phyloP scores from a whole-genome alignment of 2,113 vertebrate genomes.

The Macaca nemestrina region DNA sequence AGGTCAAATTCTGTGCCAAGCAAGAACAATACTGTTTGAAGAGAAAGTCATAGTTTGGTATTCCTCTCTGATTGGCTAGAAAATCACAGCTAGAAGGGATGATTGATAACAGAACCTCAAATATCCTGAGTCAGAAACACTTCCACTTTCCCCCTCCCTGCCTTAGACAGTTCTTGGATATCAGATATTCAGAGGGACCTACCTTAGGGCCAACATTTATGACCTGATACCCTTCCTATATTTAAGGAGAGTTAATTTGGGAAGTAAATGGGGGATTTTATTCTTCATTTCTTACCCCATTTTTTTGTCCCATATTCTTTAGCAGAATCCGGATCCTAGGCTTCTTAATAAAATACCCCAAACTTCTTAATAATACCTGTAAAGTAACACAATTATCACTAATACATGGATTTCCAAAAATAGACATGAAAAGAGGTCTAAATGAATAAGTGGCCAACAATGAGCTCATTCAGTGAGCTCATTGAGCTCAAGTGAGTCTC shows the following conservation, averaged over 20 bases:
- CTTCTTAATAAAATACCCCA: neutral
- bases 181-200: neutral
- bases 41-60: neutral
- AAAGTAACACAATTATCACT: neutral
- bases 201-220: neutral
- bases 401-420: neutral
- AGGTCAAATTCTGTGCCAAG: neutral
- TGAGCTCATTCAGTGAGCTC: neutral
- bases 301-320: neutral
- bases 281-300: neutral
- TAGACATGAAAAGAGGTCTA: neutral
- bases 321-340: neutral
- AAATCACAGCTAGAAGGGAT: neutral
- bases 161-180: neutral
- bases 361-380: slow-evolving; percentile 6
- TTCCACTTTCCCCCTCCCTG: accelerated
- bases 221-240: neutral
- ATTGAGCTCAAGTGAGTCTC: neutral
- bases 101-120: neutral
- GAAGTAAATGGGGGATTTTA: neutral
- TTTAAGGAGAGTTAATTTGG: neutral
- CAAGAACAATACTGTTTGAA: neutral
- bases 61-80: neutral
- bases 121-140: neutral
- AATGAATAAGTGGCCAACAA: neutral